Conservation (phyloP, 2,797 vertebrate species). For the Leptodactylus fallax region DNA sequence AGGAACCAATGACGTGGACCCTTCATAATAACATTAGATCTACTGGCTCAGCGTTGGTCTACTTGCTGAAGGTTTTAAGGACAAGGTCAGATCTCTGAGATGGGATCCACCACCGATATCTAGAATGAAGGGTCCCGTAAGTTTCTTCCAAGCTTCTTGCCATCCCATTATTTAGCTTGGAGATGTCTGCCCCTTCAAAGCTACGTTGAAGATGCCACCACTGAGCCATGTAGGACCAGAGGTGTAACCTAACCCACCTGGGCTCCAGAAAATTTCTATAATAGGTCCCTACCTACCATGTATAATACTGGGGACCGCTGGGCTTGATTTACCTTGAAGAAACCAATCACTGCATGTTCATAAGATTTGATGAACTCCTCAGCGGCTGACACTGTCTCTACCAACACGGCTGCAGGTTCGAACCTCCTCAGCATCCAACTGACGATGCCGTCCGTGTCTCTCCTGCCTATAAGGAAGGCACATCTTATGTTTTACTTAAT, state of each 20-base stretch:
- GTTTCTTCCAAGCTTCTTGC: no score
- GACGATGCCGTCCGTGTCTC: conserved; percentile 74
- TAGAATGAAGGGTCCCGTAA: neutral
- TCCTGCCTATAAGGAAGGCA: conserved; percentile 74
- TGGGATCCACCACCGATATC: neutral
- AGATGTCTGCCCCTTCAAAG: no score
- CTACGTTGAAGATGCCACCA: neutral
- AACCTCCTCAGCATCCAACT: conserved; percentile 83
- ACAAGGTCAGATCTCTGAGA: neutral
- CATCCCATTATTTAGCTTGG: neutral
- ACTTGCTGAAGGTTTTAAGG: neutral
- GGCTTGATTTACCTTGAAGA: conserved; percentile 81
- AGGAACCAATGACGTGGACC: neutral
- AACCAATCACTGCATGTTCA: conserved; percentile 81
- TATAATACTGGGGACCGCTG: no score
- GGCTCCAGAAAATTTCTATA: no score
- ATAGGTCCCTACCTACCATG: no score
- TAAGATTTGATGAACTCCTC: conserved; percentile 72
- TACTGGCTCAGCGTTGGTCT: neutral
- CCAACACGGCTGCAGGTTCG: conserved; percentile 70
- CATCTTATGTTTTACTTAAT: neutral
- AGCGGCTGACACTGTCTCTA: conserved; percentile 69
- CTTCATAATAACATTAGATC: neutral
- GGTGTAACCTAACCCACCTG: neutral
- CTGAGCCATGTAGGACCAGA: neutral